Evolutionary conservation across 2,797 vertebrate genomes (phyloP), one percentile per base, ranked within the genome.

Genomic region (Leptoclinus maculatus): DNA sequence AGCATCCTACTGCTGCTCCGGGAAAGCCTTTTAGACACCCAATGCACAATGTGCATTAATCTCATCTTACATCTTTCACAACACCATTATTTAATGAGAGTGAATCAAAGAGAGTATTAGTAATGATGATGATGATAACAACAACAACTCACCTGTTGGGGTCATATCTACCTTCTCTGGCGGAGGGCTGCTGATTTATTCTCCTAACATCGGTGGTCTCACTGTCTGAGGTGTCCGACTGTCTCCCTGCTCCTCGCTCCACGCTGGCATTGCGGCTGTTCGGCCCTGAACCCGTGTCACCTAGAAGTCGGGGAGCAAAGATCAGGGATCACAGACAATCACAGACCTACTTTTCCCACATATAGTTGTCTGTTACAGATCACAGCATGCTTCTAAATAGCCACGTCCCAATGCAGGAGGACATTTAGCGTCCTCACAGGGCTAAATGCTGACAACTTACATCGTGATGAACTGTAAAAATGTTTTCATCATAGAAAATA

Each of bases 181-280:
- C 80, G n/a, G 89, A 88, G 9, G 97, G 97, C 89, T 98, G 97
- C 80, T 97, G 96, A 86, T 97, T 97, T 91, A 97, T 91, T 84
- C 92, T 96, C 76, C 94, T 95, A 29, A 97, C 81, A 45, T 97
- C 97, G 65, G 97, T 94, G 59, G 96, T 97, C 86, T 97, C 97
- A 6, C 97, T 97, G 87, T 98, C 97, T 5, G 97, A 97, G 1
- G 97, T 97, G 88, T 97, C 97, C 0, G 97, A 97, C 84, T 97
- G 96, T 34, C 96, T 94, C 66, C 97, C 96, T 73, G 90, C 89
- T 75, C 93, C 93, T 79, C 97, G 93, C 81, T 98, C 97, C 74
- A 96, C 90, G 66, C 97, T 97, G 73, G 95, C 96, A 93, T 96
- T 97, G 78, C 96, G 96, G 86, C 97, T 98, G 91, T 96, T 97